phyloP scores from a whole-genome alignment of 2,113 vertebrate species.

The Spilogale gracilis region DNA sequence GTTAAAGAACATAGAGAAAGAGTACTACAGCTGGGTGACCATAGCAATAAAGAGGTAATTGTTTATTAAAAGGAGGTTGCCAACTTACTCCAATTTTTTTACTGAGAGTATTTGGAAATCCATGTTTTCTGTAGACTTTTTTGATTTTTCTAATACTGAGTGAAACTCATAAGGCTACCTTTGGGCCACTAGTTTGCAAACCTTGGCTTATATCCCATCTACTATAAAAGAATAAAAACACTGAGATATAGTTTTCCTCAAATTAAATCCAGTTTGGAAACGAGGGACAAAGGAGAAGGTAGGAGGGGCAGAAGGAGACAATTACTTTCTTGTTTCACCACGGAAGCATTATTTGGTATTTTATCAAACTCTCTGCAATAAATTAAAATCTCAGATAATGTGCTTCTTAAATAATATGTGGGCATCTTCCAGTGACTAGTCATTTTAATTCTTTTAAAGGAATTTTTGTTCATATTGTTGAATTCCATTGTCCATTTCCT shows the following conservation, averaged over 20 bases:
- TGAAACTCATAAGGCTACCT: neutral
- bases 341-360: neutral
- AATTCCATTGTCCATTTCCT: neutral
- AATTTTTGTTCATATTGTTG: neutral
- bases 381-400: neutral
- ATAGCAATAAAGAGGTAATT: neutral
- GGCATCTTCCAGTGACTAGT: neutral
- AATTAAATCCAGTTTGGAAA: neutral
- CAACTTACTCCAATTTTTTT: neutral
- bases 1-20: neutral
- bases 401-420: neutral
- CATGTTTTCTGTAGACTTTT: neutral
- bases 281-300: neutral
- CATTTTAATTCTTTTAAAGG: neutral
- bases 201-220: neutral
- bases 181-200: neutral
- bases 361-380: neutral
- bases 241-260: neutral
- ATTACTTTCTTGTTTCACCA: neutral
- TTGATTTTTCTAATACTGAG: neutral
- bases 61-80: neutral
- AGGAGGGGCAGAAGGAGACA: neutral
- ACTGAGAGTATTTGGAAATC: neutral
- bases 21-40: accelerated
- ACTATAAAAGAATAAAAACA: neutral